phyloP scores from a whole-genome alignment of 2,797 vertebrate species.

The Sandelia bainsii region DNA sequence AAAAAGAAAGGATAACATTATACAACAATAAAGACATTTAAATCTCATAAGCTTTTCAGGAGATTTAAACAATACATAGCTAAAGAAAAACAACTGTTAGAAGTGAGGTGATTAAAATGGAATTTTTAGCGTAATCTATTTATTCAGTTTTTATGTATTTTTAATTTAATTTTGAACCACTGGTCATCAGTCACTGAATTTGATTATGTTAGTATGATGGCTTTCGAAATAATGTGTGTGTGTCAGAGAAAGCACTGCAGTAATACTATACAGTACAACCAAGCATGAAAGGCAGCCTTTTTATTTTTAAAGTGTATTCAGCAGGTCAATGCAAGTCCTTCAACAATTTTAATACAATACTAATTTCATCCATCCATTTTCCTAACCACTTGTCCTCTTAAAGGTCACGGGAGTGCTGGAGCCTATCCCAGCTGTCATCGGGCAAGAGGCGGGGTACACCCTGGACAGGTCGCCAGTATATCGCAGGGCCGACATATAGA shows the following conservation, averaged over 20 bases:
- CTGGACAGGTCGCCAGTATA: no score
- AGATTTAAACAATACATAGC: slow-evolving; percentile 1
- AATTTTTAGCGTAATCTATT: neutral
- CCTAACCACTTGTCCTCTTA: no score
- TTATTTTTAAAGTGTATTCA: slow-evolving; percentile 50
- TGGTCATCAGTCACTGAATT: neutral
- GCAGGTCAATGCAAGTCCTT: slow-evolving; percentile 43
- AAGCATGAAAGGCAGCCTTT: slow-evolving; percentile 32
- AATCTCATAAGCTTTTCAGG: neutral
- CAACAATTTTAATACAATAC: slow-evolving; percentile 54
- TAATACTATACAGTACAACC: slow-evolving; percentile 8
- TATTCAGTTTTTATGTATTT: neutral
- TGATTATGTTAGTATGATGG: no score
- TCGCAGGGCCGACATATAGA: no score
- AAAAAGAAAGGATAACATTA: neutral
- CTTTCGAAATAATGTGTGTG: no score
- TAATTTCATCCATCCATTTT: slow-evolving; percentile 50
- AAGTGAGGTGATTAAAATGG: neutral
- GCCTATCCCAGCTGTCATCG: no score
- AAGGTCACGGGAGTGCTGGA: no score
- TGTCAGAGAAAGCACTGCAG: neutral
- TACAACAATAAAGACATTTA: neutral
- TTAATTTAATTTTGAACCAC: neutral
- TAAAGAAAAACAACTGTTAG: neutral
- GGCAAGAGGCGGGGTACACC: no score